Base-by-base conservation (phyloP, 2,113 vertebrate species). In the Ailuropoda melanoleuca region DNA sequence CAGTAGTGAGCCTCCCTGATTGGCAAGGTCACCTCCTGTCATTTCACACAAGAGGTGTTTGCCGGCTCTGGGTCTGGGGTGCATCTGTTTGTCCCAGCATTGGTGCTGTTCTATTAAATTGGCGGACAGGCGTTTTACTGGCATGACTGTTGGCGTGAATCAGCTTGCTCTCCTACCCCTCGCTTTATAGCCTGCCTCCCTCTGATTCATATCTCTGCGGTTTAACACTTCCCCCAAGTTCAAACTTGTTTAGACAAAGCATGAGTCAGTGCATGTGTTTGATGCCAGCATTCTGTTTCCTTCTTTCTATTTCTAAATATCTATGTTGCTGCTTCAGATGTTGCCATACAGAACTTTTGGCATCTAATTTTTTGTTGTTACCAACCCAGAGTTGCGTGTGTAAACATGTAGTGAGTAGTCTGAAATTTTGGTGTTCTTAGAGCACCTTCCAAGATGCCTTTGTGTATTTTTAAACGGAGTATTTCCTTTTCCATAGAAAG, bases 191-290 rank as follows among this genome's bases (percentile, higher is more conserved):
- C 96, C 70, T 90, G 89, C 64, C 97, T 97, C 46, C 4, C 60
- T 77, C 70, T 85, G 85, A 92, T 97, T 97, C 95, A 31, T 96
- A 62, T 77, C 96, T 91, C 77, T 97, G 18, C 62, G 88, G 95
- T 88, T 88, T 86, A 87, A 95, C 78, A 95, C 97, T 93, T 53
- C 43, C 92, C 55, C 85, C 88, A 93, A 72, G 85, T 93, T 97
- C 89, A 95, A 1, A 95, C 95, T 91, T 96, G 96, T 91, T 92
- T 75, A 97, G 88, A 93, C 60, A 96, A 95, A 90, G 70, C 82
- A 1, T 70, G 48, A 97, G 96, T 98, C 94, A 91, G 91, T 91
- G 60, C 62, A 0, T 92, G 46, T 6, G 37, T 23, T 97, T 31
- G 31, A 13, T 70, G 55, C 92, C 94, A 98, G 90, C 58, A 0